These are phyloP conservation scores for Chrysina gloriosa DNA, from an alignment of 2,888 invertebrate species.

Conservation along the genomic window DNA sequence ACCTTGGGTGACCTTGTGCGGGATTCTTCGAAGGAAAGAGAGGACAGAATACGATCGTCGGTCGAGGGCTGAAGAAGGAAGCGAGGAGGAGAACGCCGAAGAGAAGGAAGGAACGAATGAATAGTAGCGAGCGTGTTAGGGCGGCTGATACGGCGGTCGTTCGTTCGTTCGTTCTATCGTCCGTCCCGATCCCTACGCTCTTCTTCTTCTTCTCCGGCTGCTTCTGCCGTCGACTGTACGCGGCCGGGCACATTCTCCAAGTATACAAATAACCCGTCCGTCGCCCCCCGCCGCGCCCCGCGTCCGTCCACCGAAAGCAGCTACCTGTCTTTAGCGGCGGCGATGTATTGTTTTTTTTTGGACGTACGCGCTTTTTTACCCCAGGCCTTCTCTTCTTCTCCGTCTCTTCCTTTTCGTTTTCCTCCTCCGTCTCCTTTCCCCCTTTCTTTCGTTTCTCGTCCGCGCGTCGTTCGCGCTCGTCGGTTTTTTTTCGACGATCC, in stretches of 20 bases:
- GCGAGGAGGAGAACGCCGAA: slow-evolving; percentile 23
- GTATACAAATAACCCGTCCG: slow-evolving; percentile 66
- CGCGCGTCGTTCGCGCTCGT: too few species aligned
- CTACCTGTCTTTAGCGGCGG: slow-evolving; percentile 65
- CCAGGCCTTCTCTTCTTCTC: slow-evolving; percentile 27
- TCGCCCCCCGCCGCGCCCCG: slow-evolving; percentile 55
- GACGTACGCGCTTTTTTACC: slow-evolving; percentile 27
- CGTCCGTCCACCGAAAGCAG: slow-evolving; percentile 54
- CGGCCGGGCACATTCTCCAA: slow-evolving; percentile 66
- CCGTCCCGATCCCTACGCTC: background rate
- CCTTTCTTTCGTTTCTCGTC: too few species aligned
- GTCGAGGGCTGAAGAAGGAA: too few species aligned
- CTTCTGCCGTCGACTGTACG: slow-evolving; percentile 59
- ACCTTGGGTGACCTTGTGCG: slow-evolving; percentile 43
- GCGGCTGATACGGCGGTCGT: too few species aligned
- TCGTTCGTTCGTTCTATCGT: too few species aligned
- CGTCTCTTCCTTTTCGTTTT: slow-evolving; percentile 48
- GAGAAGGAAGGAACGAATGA: slow-evolving; percentile 31
- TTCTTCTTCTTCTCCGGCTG: background rate
- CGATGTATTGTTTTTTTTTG: slow-evolving; percentile 61
- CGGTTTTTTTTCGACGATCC: too few species aligned
- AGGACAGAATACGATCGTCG: too few species aligned
- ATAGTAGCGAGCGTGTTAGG: too few species aligned
- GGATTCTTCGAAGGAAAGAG: slow-evolving; percentile 37
- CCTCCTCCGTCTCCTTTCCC: slow-evolving; percentile 55